Evolutionary conservation across 2,797 vertebrate species (phyloP).

Genomic region (Parambassis ranga): DNA sequence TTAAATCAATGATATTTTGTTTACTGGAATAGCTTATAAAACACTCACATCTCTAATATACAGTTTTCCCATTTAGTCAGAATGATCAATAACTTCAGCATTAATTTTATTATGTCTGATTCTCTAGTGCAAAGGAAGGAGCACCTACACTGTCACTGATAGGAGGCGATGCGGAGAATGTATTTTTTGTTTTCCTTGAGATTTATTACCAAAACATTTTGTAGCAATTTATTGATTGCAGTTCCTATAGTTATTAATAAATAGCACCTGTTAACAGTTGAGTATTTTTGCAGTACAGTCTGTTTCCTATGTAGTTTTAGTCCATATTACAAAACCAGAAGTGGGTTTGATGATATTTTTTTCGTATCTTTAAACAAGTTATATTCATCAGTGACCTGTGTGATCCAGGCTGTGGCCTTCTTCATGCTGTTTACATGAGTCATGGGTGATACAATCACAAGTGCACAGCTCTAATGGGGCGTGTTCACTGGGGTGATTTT

Average conservation of each 20-base stretch:
- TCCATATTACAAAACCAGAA: background rate
- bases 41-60: conserved; percentile 7
- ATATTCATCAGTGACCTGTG: conserved; percentile 10
- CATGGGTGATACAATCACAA: no score
- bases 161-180: conserved; percentile 21
- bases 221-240: conserved; percentile 41
- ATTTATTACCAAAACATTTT: conserved; percentile 65
- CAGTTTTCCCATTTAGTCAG: conserved; percentile 6
- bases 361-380: no score
- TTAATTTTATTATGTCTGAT: conserved; percentile 14
- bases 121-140: background rate
- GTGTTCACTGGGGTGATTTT: no score
- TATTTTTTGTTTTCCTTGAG: conserved; percentile 59
- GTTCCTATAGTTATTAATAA: conserved; percentile 42
- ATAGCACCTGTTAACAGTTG: conserved; percentile 11
- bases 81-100: conserved; percentile 3
- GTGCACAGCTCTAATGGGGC: no score
- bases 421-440: no score
- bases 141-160: background rate
- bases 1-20: conserved; percentile 23
- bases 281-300: conserved; percentile 40
- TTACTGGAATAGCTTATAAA: conserved; percentile 1
- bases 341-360: conserved; percentile 7
- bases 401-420: no score
- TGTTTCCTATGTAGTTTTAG: conserved; percentile 31